Evolutionary conservation across 1,140 invertebrate species (phyloP).

Genomic region (Plectus sambesii): DNA sequence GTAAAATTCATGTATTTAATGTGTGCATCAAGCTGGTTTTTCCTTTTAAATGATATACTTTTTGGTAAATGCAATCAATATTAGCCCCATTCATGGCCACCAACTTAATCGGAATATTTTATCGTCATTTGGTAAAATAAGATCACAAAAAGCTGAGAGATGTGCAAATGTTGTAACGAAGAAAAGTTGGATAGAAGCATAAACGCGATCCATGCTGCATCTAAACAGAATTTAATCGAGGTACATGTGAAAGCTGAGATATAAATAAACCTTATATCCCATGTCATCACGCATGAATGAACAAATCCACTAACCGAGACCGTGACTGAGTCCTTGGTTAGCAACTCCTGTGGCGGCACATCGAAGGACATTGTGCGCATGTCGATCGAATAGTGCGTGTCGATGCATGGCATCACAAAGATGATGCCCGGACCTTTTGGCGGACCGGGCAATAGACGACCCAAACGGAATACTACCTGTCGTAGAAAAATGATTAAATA

Average conservation of each 20-base stretch:
- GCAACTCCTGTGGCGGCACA: slow-evolving; percentile 81
- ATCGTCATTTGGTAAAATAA: no score
- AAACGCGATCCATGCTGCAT: not conserved
- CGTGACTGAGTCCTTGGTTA: slow-evolving; percentile 82
- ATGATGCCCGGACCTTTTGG: slow-evolving; percentile 57
- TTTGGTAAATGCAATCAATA: no score
- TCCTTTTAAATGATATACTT: no score
- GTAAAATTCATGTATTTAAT: no score
- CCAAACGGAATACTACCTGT: slow-evolving; percentile 37
- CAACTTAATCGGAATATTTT: no score
- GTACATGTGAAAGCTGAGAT: not conserved
- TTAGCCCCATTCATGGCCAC: no score
- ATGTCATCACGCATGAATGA: not conserved
- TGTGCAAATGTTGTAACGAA: not conserved
- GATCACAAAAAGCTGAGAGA: no score
- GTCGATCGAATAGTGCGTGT: slow-evolving; percentile 74
- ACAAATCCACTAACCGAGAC: slow-evolving; percentile 48
- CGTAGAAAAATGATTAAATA: no score
- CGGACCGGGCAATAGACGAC: slow-evolving; percentile 15
- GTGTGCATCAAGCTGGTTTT: no score
- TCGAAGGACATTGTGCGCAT: slow-evolving; percentile 64
- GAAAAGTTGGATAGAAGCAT: not conserved
- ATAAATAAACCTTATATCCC: not conserved
- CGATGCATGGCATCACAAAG: slow-evolving; percentile 75
- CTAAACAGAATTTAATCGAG: not conserved